Evolutionary conservation across 2,797 vertebrate genomes (phyloP).

Genomic region (Takifugu ocellatus): DNA sequence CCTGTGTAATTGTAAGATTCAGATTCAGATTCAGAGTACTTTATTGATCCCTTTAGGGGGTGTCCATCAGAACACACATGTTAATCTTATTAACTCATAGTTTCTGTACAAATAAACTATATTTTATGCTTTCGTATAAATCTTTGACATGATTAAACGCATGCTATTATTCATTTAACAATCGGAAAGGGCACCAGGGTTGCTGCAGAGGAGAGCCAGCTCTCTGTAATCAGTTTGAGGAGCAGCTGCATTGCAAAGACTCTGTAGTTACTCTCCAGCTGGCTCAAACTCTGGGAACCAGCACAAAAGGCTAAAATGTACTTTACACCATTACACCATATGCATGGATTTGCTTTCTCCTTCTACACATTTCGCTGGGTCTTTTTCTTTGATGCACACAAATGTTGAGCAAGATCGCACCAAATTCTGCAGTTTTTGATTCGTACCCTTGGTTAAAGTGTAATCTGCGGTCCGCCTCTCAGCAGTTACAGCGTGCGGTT

Average conservation of each 20-base stretch:
- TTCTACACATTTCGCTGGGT: constrained; percentile 10
- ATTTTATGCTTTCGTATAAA: constrained; percentile 3
- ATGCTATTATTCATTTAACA: constrained; percentile 1
- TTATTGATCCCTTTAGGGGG: too few species aligned
- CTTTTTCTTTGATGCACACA: constrained; percentile 23
- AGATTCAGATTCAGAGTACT: too few species aligned
- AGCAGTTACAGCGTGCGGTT: constrained; percentile 66
- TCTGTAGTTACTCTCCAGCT: constrained; percentile 69
- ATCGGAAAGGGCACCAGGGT: constrained; percentile 56
- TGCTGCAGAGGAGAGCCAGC: constrained; percentile 54
- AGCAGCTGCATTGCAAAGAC: constrained; percentile 75
- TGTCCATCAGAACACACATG: too few species aligned
- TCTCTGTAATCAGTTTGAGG: constrained; percentile 73
- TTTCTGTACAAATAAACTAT: too few species aligned
- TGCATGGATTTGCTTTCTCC: constrained; percentile 21
- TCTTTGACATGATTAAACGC: neutral
- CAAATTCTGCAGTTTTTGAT: constrained; percentile 31
- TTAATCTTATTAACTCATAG: too few species aligned
- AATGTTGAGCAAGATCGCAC: constrained; percentile 39
- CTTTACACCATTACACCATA: constrained; percentile 54
- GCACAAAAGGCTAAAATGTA: constrained; percentile 56
- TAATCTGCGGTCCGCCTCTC: constrained; percentile 65
- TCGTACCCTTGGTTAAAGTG: constrained; percentile 61
- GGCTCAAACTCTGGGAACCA: constrained; percentile 76
- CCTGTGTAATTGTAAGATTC: constrained; percentile 31